These are phyloP conservation scores for Trinectes maculatus DNA, from an alignment of 2,113 vertebrate species.

Conservation along the genomic window DNA sequence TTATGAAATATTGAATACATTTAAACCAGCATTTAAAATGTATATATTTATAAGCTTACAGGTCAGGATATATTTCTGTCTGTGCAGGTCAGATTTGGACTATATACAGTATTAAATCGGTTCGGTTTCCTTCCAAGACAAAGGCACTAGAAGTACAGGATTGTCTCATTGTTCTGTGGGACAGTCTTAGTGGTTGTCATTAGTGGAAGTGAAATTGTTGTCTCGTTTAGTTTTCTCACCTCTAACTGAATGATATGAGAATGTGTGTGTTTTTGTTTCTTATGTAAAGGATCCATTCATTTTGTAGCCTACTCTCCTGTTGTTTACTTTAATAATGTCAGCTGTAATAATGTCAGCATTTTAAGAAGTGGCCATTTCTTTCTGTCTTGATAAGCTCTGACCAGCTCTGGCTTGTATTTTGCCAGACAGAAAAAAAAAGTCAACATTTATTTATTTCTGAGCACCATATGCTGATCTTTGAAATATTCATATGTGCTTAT, in stretches of 20 bases:
- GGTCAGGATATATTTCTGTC: neutral
- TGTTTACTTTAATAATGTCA: neutral
- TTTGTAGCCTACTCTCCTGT: no score
- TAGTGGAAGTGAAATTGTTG: neutral
- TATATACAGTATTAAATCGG: neutral
- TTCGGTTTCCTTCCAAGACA: neutral
- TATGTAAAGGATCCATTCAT: neutral
- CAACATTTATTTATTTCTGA: constrained; percentile 8
- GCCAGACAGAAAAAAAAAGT: constrained; percentile 13
- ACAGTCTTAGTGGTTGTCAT: constrained; percentile 1
- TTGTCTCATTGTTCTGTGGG: neutral
- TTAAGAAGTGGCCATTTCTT: neutral
- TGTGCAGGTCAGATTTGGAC: neutral
- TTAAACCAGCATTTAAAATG: neutral
- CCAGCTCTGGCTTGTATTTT: neutral
- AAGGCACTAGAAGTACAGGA: neutral
- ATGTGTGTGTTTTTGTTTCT: no score
- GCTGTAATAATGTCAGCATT: neutral
- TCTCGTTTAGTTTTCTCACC: neutral
- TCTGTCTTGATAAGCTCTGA: constrained; percentile 1
- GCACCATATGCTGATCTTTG: neutral
- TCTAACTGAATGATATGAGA: neutral
- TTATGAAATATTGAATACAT: neutral
- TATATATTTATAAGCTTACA: no score
- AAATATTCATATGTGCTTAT: neutral